Percentiles rank a stretch among this genome's conserved stretches.
Conservation (phyloP, 2,888 invertebrate species). For the Bimastos eiseni region DNA sequence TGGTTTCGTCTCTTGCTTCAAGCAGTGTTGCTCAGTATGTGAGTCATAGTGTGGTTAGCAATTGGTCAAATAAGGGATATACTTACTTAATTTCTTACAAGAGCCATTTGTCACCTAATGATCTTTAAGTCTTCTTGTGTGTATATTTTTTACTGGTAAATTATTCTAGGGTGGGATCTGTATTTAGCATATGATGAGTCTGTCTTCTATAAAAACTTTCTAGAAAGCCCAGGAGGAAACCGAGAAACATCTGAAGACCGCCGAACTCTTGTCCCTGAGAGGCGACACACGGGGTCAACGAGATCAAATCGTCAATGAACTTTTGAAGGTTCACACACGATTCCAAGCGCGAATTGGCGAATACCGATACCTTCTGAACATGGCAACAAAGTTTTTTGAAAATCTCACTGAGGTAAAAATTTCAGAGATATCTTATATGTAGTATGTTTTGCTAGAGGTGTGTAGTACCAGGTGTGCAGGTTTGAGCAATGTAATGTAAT, state of each 20-base stretch:
- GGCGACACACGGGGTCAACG: constrained; percentile 67
- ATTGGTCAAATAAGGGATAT: too few species aligned
- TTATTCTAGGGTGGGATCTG: not conserved
- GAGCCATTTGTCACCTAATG: too few species aligned
- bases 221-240: constrained; percentile 67
- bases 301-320: constrained; percentile 70
- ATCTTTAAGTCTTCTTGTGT: not conserved
- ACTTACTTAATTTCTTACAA: too few species aligned
- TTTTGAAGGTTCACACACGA: constrained; percentile 71
- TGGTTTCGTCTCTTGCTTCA: not conserved
- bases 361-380: constrained; percentile 74
- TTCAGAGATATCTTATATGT: constrained; percentile 32
- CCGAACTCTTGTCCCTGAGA: constrained; percentile 70
- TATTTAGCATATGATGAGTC: not conserved
- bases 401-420: constrained; percentile 68
- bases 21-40: not conserved
- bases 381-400: constrained; percentile 74
- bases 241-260: constrained; percentile 69
- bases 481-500: too few species aligned
- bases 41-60: too few species aligned
- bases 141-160: not conserved
- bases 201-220: not conserved
- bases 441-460: not conserved
- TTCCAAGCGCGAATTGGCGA: constrained; percentile 73
- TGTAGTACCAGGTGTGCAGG: too few species aligned